These are phyloP conservation scores for Lerema accius DNA, from an alignment of 1,140 invertebrate species.

Conservation along the genomic window DNA sequence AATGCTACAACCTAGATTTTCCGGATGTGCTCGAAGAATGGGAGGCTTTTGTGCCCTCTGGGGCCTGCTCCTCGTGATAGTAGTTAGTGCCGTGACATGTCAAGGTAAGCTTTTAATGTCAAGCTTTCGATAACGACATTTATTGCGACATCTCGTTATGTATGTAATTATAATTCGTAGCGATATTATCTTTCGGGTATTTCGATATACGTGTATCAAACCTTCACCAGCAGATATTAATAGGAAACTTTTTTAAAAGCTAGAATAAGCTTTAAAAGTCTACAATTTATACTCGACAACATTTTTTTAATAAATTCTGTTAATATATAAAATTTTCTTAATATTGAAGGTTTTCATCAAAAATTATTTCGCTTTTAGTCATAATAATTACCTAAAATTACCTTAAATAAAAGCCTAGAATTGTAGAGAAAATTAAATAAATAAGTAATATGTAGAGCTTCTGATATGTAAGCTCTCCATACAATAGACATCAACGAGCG, in stretches of 20 bases:
- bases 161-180: constrained; percentile 21
- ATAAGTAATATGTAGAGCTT: background rate
- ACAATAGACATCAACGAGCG: constrained; percentile 56
- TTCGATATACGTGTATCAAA: no score
- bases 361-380: no score
- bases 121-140: constrained; percentile 21
- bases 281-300: no score
- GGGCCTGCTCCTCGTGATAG: constrained; percentile 48
- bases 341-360: no score
- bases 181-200: no score
- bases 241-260: no score
- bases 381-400: no score
- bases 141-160: constrained; percentile 18
- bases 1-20: constrained; percentile 75
- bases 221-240: no score
- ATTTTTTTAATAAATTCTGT: no score
- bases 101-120: constrained; percentile 61
- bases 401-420: no score
- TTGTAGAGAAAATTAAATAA: background rate
- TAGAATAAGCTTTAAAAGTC: no score
- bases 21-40: constrained; percentile 55
- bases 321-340: no score
- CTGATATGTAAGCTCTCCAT: constrained; percentile 38
- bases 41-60: constrained; percentile 41
- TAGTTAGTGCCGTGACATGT: constrained; percentile 60